These are phyloP conservation scores for Taxidea taxus DNA, from an alignment of 2,113 vertebrate genomes.

Conservation along the genomic window DNA sequence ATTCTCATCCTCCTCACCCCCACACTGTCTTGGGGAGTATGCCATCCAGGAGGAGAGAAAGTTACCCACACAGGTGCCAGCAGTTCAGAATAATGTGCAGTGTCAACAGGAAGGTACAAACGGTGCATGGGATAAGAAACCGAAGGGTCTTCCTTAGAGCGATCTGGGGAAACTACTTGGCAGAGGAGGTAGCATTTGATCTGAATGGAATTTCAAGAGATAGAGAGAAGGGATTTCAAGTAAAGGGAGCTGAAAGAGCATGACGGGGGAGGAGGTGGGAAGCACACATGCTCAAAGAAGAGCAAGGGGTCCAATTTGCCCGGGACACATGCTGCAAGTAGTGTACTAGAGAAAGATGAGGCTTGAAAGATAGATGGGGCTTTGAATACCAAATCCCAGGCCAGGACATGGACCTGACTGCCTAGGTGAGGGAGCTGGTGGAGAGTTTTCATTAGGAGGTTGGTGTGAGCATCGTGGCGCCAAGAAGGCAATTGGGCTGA, in stretches of 20 bases:
- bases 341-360: neutral
- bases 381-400: neutral
- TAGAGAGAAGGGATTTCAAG: neutral
- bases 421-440: neutral
- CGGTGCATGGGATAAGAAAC: neutral
- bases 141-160: neutral
- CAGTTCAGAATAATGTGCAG: neutral
- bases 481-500: neutral
- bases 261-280: neutral
- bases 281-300: neutral
- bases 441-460: neutral
- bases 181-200: neutral
- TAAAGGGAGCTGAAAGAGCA: neutral
- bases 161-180: neutral
- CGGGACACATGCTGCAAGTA: neutral
- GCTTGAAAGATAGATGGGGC: neutral
- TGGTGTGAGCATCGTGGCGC: fast-evolving
- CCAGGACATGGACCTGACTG: neutral
- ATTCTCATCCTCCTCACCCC: neutral
- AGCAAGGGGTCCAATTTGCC: neutral
- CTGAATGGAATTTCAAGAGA: neutral
- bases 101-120: neutral
- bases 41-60: neutral
- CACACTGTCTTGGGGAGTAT: neutral
- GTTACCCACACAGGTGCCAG: neutral